A percentile compares a stretch with the other conserved stretches of the same genome.
phyloP scores from a whole-genome alignment of 2,888 invertebrate species.

The Zygogramma bicolorata region DNA sequence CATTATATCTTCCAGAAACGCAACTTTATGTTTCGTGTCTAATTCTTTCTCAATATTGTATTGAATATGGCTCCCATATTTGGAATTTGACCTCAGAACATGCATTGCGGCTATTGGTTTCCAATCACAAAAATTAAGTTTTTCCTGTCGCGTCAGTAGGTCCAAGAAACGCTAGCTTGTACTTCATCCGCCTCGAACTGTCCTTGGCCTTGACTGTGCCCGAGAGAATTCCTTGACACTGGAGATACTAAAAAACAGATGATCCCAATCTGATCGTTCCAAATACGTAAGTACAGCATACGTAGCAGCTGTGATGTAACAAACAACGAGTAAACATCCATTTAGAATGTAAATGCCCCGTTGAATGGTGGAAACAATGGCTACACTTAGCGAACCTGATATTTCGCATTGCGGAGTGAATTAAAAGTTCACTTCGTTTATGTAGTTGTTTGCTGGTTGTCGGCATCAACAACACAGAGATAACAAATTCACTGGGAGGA shows the following conservation, averaged over 20 bases:
- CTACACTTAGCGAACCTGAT: not conserved
- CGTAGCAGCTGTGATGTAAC: not conserved
- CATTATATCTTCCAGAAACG: too few relatives aligned
- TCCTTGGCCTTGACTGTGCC: not conserved
- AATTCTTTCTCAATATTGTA: too few relatives aligned
- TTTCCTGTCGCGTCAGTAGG: too few relatives aligned
- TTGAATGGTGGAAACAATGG: slow-evolving; percentile 2
- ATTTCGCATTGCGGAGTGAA: not conserved
- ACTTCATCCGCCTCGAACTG: not conserved
- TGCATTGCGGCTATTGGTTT: too few relatives aligned
- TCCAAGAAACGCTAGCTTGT: not conserved
- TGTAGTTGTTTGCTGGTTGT: not conserved
- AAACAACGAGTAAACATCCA: not conserved
- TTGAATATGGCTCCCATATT: too few relatives aligned
- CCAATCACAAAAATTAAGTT: too few relatives aligned
- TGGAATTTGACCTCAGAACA: too few relatives aligned
- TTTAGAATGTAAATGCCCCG: not conserved
- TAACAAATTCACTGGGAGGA: not conserved
- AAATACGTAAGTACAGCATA: not conserved
- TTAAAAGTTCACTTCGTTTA: slow-evolving; percentile 5
- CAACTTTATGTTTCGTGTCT: too few relatives aligned
- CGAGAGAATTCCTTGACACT: not conserved
- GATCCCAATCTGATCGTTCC: not conserved
- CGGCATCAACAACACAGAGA: not conserved
- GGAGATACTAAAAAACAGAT: not conserved